Percentiles rank a stretch among this genome's conserved stretches.
phyloP scores from a whole-genome alignment of 1,140 invertebrate species.

The Halyomorpha halys region DNA sequence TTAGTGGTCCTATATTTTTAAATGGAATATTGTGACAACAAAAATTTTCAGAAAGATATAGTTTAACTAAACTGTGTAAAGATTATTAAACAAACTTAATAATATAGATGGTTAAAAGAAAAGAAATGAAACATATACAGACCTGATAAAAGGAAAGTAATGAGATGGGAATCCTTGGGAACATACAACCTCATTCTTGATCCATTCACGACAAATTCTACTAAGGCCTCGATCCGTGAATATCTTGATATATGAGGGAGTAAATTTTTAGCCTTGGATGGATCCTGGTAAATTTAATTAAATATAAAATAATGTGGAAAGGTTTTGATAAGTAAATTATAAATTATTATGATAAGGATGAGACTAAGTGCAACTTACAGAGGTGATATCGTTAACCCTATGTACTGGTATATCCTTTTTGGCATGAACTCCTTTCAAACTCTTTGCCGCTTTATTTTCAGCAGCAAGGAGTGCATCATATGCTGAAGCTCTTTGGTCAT shows the following conservation, averaged over 20 bases:
- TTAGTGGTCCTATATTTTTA: too few species aligned
- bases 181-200: conserved; percentile 77
- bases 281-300: conserved; percentile 41
- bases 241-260: conserved; percentile 82
- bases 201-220: conserved; percentile 33
- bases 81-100: too few species aligned
- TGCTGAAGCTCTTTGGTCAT: conserved; percentile 87
- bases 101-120: too few species aligned
- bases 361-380: conserved; percentile 39
- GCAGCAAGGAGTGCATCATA: conserved; percentile 91
- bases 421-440: conserved; percentile 66
- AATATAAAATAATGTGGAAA: background rate
- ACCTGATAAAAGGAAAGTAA: conserved; percentile 85
- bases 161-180: conserved; percentile 87
- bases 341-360: background rate
- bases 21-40: too few species aligned
- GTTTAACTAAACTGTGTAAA: too few species aligned
- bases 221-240: conserved; percentile 51
- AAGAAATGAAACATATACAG: conserved; percentile 22
- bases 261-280: conserved; percentile 80
- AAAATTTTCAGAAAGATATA: too few species aligned
- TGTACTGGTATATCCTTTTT: conserved; percentile 75
- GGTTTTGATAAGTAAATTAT: background rate
- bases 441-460: conserved; percentile 84
- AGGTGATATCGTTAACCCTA: conserved; percentile 79